Evolutionary conservation across 2,888 invertebrate species (phyloP).

Genomic region (Polia nebulosa): DNA sequence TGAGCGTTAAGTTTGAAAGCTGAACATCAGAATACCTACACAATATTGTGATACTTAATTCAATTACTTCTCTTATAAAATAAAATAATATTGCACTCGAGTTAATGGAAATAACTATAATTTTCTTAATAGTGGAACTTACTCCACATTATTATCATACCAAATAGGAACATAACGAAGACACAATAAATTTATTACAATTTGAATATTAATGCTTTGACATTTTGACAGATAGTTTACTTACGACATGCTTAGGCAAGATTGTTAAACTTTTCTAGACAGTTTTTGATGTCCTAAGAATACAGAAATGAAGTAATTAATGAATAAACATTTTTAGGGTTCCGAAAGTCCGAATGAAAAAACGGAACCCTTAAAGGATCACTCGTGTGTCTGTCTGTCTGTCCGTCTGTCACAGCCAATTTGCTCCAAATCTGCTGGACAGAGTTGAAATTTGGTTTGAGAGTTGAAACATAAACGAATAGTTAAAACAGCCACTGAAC

Average conservation of each 20-base stretch:
- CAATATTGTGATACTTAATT: too few relatives aligned
- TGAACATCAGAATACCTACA: slow-evolving; percentile 1
- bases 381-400: too few relatives aligned
- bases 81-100: neutral
- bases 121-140: neutral
- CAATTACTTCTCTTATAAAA: neutral
- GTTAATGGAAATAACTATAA: neutral
- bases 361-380: too few relatives aligned
- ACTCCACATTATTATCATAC: neutral
- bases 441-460: too few relatives aligned
- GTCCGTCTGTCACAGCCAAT: too few relatives aligned
- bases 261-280: neutral
- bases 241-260: slow-evolving; percentile 3
- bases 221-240: neutral
- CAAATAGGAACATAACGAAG: too few relatives aligned
- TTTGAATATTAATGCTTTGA: slow-evolving; percentile 17
- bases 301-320: neutral
- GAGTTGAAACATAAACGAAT: too few relatives aligned
- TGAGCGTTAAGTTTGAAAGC: neutral
- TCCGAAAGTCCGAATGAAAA: too few relatives aligned
- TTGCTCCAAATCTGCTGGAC: too few relatives aligned
- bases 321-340: too few relatives aligned
- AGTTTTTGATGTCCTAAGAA: neutral
- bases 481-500: too few relatives aligned
- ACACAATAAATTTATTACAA: slow-evolving; percentile 8